Conservation (phyloP, 2,888 invertebrate species). For the Amblyjoppa fuscipennis region DNA sequence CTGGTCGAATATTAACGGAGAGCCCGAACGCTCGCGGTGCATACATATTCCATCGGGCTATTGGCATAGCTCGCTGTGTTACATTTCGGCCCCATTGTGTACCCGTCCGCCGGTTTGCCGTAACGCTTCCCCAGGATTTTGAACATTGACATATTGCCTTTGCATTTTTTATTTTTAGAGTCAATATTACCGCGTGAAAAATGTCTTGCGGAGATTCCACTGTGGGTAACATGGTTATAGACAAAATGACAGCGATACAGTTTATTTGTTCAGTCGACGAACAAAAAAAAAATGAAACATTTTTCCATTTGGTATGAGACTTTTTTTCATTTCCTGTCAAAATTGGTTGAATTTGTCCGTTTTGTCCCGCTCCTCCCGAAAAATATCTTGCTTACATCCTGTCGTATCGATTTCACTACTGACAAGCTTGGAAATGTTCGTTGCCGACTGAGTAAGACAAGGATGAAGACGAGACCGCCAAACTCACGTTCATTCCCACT, state of each 20-base stretch:
- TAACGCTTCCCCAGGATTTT: background rate
- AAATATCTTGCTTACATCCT: too few relatives aligned
- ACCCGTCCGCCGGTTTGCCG: background rate
- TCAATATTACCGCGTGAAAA: background rate
- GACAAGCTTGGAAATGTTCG: too few relatives aligned
- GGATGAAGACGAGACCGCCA: background rate
- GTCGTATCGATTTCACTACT: too few relatives aligned
- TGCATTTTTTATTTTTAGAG: background rate
- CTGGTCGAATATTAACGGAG: slow-evolving; percentile 30
- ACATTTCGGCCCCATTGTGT: slow-evolving; percentile 8
- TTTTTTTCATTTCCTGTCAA: too few relatives aligned
- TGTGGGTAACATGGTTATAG: background rate
- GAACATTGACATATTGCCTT: background rate
- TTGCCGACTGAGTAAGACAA: background rate
- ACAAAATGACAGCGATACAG: background rate
- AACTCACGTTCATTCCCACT: too few relatives aligned
- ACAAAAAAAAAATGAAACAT: too few relatives aligned
- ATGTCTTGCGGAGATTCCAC: background rate
- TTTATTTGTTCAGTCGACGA: too few relatives aligned
- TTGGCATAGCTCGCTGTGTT: slow-evolving; percentile 15
- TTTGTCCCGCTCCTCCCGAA: background rate
- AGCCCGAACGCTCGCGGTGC: background rate
- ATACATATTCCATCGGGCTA: slow-evolving; percentile 17
- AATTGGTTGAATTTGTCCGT: background rate
- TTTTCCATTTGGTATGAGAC: too few relatives aligned